Conservation (phyloP, 2,797 vertebrate genomes). For the Neosilurus hyrtlii region DNA sequence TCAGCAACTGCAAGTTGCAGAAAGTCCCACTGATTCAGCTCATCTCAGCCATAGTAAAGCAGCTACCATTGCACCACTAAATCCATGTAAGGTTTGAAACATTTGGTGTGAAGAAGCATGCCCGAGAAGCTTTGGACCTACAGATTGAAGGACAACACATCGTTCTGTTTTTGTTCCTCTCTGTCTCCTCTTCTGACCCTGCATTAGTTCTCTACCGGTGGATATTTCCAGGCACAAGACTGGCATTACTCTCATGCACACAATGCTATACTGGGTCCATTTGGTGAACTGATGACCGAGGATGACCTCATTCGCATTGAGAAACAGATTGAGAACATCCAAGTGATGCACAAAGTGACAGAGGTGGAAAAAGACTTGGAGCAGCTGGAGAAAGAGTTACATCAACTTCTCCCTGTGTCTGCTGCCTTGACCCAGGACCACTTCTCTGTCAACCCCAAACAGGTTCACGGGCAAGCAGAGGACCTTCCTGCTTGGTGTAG, state of each 20-base stretch:
- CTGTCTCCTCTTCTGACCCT: slow-evolving; percentile 72
- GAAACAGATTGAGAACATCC: slow-evolving; percentile 92
- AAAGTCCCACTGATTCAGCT: slow-evolving; percentile 31
- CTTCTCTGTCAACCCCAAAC: slow-evolving; percentile 82
- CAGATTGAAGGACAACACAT: slow-evolving; percentile 76
- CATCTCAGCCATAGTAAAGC: slow-evolving; percentile 59
- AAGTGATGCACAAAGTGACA: slow-evolving; percentile 88
- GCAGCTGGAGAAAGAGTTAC: slow-evolving; percentile 81
- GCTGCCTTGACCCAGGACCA: slow-evolving; percentile 74
- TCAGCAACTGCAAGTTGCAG: slow-evolving; percentile 14
- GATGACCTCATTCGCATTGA: slow-evolving; percentile 87
- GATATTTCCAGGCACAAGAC: slow-evolving; percentile 81
- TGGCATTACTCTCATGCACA: slow-evolving; percentile 81
- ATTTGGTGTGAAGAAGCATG: slow-evolving; percentile 67
- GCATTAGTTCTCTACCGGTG: slow-evolving; percentile 84
- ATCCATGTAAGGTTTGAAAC: slow-evolving; percentile 81
- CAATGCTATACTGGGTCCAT: slow-evolving; percentile 85
- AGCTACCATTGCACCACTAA: slow-evolving; percentile 87
- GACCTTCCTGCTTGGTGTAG: slow-evolving; percentile 84
- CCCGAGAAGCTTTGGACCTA: slow-evolving; percentile 63
- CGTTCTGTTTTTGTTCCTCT: slow-evolving; percentile 65
- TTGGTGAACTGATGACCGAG: slow-evolving; percentile 91
- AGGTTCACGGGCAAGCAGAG: slow-evolving; percentile 82
- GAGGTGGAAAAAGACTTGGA: slow-evolving; percentile 82
- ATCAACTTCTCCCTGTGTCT: slow-evolving; percentile 80